Evolutionary conservation across 1,140 invertebrate genomes (phyloP), one percentile per base, ranked within the genome.

Genomic region (Dendroctonus valens): DNA sequence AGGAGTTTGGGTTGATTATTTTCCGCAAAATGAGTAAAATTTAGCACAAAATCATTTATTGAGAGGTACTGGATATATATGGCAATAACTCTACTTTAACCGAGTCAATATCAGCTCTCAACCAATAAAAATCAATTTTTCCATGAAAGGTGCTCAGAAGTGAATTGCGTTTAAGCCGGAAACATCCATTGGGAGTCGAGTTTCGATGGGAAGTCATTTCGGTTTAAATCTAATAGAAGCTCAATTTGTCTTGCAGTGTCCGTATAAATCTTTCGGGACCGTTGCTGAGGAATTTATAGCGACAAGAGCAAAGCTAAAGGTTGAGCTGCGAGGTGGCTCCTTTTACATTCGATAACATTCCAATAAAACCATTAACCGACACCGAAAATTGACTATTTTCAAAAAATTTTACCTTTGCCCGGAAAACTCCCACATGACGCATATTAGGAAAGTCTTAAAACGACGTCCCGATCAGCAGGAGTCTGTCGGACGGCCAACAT

Each of bases 401-500:
- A 26, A 26, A 1, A 3, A 26, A 26, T 26, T 26, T 26, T 26
- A 26, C 26, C 26, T 26, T 26, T 26, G 3, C 26, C 26, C 26
- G 26, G 26, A 26, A 26, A 26, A 26, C 3, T 26, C 26, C 26
- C 26, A 26, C 26, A 26, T 26, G 26, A 3, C 26, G 26, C 26
- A 14, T 48, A 11, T n/a, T 48, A 48, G 11, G 7, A 48, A 14
- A 48, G 12, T 2, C 26, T 52, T 52, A 52, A 52, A 62, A 62
- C 50, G 41, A 52, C 26, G 59, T 62, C 59, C 37, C 39, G 48
- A 62, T 62, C 50, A 52, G 50, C 59, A 62, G 59, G 59, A 62
- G 59, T 41, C 59, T 41, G 59, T 62, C 59, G 59, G 59, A 8
- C 59, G 59, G 49, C 48, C 48, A 50, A 50, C 58, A 39, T 53